Conservation (phyloP, 2,797 vertebrate species). For the Sebastes alutus region DNA sequence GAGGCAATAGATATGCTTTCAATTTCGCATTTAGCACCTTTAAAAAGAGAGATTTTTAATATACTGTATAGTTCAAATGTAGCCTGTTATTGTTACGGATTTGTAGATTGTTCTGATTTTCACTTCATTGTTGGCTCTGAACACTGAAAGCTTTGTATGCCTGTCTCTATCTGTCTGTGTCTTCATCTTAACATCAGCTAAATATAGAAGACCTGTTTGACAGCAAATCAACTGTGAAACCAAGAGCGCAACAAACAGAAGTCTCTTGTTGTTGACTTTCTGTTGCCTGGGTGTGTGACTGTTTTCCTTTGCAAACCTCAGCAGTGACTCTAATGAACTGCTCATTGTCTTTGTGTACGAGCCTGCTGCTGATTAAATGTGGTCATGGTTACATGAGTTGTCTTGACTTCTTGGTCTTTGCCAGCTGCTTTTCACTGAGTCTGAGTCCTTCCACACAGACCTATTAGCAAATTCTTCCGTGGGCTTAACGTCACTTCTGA, state of each 20-base stretch:
- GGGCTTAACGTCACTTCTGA: slow-evolving; percentile 76
- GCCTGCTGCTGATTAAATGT: slow-evolving; percentile 72
- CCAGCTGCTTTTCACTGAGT: slow-evolving; percentile 61
- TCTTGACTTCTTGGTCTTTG: slow-evolving; percentile 65
- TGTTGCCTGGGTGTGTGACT: slow-evolving; percentile 45
- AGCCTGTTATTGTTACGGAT: background rate
- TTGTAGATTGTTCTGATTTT: background rate
- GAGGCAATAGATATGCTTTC: too few species aligned
- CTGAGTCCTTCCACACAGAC: slow-evolving; percentile 66
- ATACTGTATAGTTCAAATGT: too few species aligned
- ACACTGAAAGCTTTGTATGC: background rate
- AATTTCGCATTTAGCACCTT: too few species aligned
- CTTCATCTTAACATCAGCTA: background rate
- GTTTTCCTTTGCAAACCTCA: slow-evolving; percentile 62
- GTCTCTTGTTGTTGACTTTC: slow-evolving; percentile 29
- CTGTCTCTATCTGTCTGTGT: background rate
- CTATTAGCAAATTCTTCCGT: slow-evolving; percentile 78
- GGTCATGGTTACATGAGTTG: slow-evolving; percentile 70
- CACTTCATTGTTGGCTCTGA: background rate
- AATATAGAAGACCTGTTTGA: background rate
- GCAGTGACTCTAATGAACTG: slow-evolving; percentile 67
- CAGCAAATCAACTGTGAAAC: background rate
- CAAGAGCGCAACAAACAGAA: slow-evolving; percentile 25
- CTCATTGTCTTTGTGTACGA: slow-evolving; percentile 69
- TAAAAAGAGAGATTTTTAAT: background rate